Conservation (phyloP, 1,140 invertebrate genomes). For the Pteromalus puparum region DNA sequence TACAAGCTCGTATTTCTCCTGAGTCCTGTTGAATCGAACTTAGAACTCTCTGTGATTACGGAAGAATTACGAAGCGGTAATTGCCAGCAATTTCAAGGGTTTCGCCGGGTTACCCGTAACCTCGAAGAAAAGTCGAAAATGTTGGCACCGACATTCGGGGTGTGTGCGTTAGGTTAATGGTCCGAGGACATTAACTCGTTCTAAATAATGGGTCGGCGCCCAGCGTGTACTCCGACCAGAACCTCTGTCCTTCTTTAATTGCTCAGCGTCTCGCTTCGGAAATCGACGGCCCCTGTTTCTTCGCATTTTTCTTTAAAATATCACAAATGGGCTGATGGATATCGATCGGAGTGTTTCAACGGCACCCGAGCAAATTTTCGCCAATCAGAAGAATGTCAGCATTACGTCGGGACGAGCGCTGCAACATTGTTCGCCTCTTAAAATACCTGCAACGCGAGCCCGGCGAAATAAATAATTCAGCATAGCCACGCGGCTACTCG, state of each 20-base stretch:
- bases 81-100: slow-evolving; percentile 15
- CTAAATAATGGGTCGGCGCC: background rate
- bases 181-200: slow-evolving; percentile 20
- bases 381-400: background rate
- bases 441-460: background rate
- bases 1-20: slow-evolving; percentile 23
- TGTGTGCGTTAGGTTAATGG: background rate
- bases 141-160: too few species aligned
- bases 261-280: background rate
- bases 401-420: background rate
- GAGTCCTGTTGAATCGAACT: slow-evolving; percentile 17
- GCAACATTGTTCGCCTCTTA: background rate
- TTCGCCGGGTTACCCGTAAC: background rate
- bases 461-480: slow-evolving; percentile 1
- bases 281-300: background rate
- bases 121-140: background rate
- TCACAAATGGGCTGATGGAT: too few species aligned
- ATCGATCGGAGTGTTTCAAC: too few species aligned
- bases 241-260: background rate
- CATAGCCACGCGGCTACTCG: background rate
- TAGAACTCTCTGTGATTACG: slow-evolving; percentile 8
- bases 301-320: background rate
- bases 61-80: background rate
- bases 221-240: background rate
- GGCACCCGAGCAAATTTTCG: too few species aligned